These are phyloP conservation scores for Hypothenemus hampei DNA, from an alignment of 1,140 invertebrate genomes.

Conservation along the genomic window DNA sequence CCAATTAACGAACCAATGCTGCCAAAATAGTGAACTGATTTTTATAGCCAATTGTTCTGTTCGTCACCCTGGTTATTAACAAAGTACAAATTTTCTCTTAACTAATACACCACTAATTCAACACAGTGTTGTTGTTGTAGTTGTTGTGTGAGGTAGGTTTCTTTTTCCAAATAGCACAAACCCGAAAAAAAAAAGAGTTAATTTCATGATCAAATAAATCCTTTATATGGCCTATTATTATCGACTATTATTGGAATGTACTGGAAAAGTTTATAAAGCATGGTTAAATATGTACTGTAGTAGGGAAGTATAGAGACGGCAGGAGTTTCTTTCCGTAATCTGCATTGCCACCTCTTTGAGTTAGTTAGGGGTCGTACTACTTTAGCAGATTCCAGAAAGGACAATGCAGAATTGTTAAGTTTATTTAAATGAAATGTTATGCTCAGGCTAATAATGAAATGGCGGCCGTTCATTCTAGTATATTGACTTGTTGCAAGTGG, in stretches of 20 bases:
- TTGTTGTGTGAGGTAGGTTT: conserved; percentile 34
- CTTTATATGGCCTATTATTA: conserved; percentile 1
- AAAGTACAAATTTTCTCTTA: conserved; percentile 41
- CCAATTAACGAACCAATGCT: conserved; percentile 12
- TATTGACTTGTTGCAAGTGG: background rate
- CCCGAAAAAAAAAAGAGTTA: background rate
- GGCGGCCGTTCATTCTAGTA: conserved; percentile 7
- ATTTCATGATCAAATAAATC: background rate
- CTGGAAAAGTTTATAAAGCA: too few species aligned
- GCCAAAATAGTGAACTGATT: conserved; percentile 14
- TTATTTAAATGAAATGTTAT: too few species aligned
- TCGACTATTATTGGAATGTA: conserved; percentile 43
- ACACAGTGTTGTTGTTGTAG: conserved; percentile 39
- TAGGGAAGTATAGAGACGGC: conserved; percentile 35
- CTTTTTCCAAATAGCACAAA: too few species aligned
- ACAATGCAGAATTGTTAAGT: conserved; percentile 34
- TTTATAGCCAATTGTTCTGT: conserved; percentile 26
- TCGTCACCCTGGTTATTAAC: conserved; percentile 36
- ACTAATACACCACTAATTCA: conserved; percentile 13
- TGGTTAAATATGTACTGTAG: conserved; percentile 46
- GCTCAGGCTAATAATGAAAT: conserved; percentile 27
- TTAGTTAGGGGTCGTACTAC: conserved; percentile 39
- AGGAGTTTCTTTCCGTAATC: conserved; percentile 30
- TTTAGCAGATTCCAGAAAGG: conserved; percentile 37
- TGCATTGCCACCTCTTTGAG: conserved; percentile 39